Conservation (phyloP, 2,113 vertebrate genomes). For the Conger conger region DNA sequence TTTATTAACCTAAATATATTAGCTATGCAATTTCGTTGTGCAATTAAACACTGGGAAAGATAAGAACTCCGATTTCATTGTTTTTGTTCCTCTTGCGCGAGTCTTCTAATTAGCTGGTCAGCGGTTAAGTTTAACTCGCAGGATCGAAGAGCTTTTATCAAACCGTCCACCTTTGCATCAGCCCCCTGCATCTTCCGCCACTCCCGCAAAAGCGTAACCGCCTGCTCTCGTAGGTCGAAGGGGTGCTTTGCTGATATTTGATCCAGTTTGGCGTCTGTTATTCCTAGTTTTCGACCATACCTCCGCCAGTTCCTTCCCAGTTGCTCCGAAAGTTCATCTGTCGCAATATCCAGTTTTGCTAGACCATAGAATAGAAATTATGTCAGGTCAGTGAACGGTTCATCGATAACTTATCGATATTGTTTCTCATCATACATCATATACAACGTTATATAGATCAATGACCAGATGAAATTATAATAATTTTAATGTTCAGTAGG, state of each 20-base stretch:
- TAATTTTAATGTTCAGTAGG: background rate
- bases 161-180: slow-evolving; percentile 50
- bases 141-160: slow-evolving; percentile 68
- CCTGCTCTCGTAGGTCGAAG: slow-evolving; percentile 60
- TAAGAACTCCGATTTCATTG: background rate
- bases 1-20: background rate
- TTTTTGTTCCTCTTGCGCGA: background rate
- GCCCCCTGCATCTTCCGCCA: slow-evolving; percentile 67
- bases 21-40: background rate
- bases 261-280: slow-evolving; percentile 69
- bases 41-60: background rate
- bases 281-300: slow-evolving; percentile 67
- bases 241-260: slow-evolving; percentile 59
- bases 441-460: background rate
- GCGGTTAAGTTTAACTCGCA: slow-evolving; percentile 76
- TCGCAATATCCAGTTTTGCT: slow-evolving; percentile 68
- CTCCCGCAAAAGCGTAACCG: slow-evolving; percentile 63
- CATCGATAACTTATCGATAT: background rate
- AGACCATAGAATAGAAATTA: slow-evolving; percentile 26
- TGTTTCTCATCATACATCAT: background rate
- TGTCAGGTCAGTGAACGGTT: background rate
- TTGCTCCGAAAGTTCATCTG: slow-evolving; percentile 56
- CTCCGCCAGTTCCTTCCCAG: slow-evolving; percentile 75
- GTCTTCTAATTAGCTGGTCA: slow-evolving; percentile 62
- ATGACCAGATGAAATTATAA: too few relatives aligned